A percentile compares a stretch with the other conserved stretches of the same genome.
Evolutionary conservation across 2,113 vertebrate species (phyloP).

Genomic region (Phalacrocorax carbo): DNA sequence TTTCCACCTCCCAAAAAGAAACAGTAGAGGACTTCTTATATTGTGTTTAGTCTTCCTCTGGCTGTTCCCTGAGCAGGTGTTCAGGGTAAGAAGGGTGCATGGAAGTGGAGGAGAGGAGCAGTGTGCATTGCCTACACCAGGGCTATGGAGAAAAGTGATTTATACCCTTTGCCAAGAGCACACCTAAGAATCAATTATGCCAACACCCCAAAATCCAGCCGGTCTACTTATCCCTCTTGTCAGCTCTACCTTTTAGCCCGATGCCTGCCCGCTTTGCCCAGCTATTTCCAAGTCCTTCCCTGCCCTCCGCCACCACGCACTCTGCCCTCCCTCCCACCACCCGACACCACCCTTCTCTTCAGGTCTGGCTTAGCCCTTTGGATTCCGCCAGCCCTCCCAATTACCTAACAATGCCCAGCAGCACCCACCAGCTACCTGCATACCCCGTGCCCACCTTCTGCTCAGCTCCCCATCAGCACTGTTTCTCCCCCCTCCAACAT

Average conservation of each 20-base stretch:
- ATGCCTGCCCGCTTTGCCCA: background rate
- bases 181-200: background rate
- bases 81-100: background rate
- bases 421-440: background rate
- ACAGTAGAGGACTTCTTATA: background rate
- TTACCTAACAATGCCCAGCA: background rate
- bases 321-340: background rate
- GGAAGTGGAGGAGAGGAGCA: background rate
- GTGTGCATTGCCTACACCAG: background rate
- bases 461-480: background rate
- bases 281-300: background rate
- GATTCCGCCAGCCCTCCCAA: background rate
- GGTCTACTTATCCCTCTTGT: background rate
- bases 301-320: background rate
- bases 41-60: background rate
- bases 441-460: background rate
- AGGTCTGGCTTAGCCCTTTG: background rate
- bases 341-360: accelerated
- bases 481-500: background rate
- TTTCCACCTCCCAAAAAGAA: background rate
- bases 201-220: background rate
- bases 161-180: background rate
- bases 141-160: background rate
- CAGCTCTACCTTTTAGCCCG: background rate
- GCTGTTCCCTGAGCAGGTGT: background rate